Evolutionary conservation across 2,797 vertebrate species (phyloP), one percentile per base, ranked within the genome.

Genomic region (Melanotaenia trifasciata): DNA sequence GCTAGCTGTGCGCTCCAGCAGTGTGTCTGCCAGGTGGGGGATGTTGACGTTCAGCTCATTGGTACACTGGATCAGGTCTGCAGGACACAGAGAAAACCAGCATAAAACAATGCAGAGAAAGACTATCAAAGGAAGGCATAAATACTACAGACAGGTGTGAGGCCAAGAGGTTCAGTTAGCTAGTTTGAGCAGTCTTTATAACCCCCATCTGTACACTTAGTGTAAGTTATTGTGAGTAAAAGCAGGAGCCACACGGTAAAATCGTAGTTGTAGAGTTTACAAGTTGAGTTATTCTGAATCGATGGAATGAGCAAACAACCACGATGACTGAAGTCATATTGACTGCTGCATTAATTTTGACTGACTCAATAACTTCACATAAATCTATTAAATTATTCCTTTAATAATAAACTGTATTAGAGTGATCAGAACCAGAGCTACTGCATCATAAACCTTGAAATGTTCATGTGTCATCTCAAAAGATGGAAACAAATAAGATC

Each of bases 11-110:
- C 96, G 95, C 90, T 97, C 96, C 91, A 96, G 96, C 85, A 99
- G 96, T 0, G 96, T 94, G 89, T 99, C 96, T 69, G 96, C 97
- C 94, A 99, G 91, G 89, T 96, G 96, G 1, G 96, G 95, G 87
- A 98, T 96, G 91, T 95, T 98, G 93, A 96, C 96, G 81, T 97
- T 98, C 94, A 97, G 96, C 95, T 96, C 96, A 85, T 99, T 99
- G 92, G 97, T 96, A 95, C 97, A 98, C 77, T 96, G 95, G 92
- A 96, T 96, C 90, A 97, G 94, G 93, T 97, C 97, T 98, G 89
- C 63, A 87, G 43, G 77, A 90, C 13, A 81, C 57, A 79, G 35
- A 74, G 12, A 58, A 60, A 57, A 20, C 30, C 10, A 56, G 14
- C 9, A 11, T 67, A 12, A 70, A 69, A 67, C 26, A 40, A 26